These are phyloP conservation scores for Drosophila macrothrix DNA, from an alignment of 2,888 invertebrate genomes.

Conservation along the genomic window DNA sequence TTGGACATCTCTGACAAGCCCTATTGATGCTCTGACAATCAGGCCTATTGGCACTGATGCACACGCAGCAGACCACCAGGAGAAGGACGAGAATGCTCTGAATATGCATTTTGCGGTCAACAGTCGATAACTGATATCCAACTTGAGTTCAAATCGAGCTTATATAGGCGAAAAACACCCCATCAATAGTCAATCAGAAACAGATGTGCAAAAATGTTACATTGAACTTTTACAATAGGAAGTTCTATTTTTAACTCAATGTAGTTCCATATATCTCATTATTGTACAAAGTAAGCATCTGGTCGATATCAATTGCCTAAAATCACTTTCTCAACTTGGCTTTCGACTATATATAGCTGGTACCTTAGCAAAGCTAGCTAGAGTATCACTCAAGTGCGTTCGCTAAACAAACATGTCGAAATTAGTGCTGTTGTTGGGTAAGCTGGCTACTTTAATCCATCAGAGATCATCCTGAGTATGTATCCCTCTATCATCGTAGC, in stretches of 20 bases:
- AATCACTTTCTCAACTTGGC: constrained; percentile 5
- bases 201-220: neutral
- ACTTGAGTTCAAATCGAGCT: neutral
- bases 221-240: neutral
- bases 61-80: constrained; percentile 22
- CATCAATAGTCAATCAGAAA: neutral
- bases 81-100: constrained; percentile 27
- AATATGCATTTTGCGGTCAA: constrained; percentile 32
- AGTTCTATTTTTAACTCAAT: neutral
- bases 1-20: constrained; percentile 27
- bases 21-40: constrained; percentile 33
- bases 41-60: constrained; percentile 12
- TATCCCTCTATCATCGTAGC: constrained; percentile 20
- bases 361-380: neutral
- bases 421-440: constrained; percentile 48
- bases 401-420: constrained; percentile 49
- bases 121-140: constrained; percentile 23
- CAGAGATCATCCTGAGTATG: neutral
- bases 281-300: constrained; percentile 8
- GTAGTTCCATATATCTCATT: neutral
- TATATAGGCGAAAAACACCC: constrained; percentile 32
- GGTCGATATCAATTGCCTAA: constrained; percentile 6
- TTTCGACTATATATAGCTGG: constrained; percentile 38
- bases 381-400: neutral
- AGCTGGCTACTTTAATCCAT: constrained; percentile 10